Percentiles rank a stretch among this genome's conserved stretches.
Conservation (phyloP, 2,888 invertebrate species). For the Desoria tigrina region DNA sequence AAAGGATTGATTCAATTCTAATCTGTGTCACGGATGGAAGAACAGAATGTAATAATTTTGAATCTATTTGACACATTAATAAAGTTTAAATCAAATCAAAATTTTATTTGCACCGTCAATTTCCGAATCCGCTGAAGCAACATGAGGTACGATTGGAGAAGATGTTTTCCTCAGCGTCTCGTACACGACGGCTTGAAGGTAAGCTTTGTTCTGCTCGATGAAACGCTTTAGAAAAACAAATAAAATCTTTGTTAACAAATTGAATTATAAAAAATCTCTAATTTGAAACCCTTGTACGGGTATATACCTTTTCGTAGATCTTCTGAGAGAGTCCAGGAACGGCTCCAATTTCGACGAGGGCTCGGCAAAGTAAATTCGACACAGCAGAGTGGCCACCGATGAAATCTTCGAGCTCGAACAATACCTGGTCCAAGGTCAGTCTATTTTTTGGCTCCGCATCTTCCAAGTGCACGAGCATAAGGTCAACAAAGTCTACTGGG, state of each 20-base stretch:
- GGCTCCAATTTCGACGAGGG: slow-evolving; percentile 68
- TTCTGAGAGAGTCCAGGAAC: slow-evolving; percentile 65
- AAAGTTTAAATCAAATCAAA: slow-evolving; percentile 2
- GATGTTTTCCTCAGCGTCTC: slow-evolving; percentile 78
- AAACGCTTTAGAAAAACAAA: slow-evolving; percentile 38
- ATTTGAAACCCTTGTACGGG: background rate
- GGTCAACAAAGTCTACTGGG: slow-evolving; percentile 78
- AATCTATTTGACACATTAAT: background rate
- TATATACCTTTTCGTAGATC: slow-evolving; percentile 68
- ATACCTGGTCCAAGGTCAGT: slow-evolving; percentile 53
- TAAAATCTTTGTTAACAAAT: too few species aligned
- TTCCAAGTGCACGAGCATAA: slow-evolving; percentile 69
- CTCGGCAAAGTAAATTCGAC: slow-evolving; percentile 78
- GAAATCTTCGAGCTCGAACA: slow-evolving; percentile 67
- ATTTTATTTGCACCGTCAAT: slow-evolving; percentile 67
- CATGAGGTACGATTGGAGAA: slow-evolving; percentile 88
- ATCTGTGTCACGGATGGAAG: too few species aligned
- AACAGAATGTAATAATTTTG: slow-evolving; percentile 1
- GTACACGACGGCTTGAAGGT: slow-evolving; percentile 77
- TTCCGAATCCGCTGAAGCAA: slow-evolving; percentile 73
- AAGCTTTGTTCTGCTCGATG: slow-evolving; percentile 55
- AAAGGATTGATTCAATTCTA: too few species aligned
- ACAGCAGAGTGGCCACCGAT: slow-evolving; percentile 85
- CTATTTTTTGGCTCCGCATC: slow-evolving; percentile 59
- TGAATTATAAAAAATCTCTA: background rate